Base-by-base conservation (phyloP, 2,797 vertebrate species). In the Eutrigla gurnardus region DNA sequence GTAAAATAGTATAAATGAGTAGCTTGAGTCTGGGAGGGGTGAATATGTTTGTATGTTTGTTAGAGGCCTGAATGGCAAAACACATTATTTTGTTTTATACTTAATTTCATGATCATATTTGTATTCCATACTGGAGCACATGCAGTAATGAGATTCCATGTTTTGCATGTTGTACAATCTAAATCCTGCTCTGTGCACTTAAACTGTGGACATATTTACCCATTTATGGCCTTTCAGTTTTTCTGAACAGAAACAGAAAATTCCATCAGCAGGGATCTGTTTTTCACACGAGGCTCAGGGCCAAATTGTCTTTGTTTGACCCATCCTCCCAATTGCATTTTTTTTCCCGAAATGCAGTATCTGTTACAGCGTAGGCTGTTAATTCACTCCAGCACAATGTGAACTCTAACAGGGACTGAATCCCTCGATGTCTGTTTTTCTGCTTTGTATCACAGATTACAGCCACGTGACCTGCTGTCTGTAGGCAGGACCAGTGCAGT, bases 401-500 rank as follows among this genome's bases (percentile, higher is more conserved):
- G 62, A 78, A 77, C 17, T 81, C 35, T 72, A 68, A 80, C 53
- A 68, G 59, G 70, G 70, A 77, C 61, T 32, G 53, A 67, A 76
- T 71, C 55, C 57, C 53, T 52, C 60, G 66, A 72, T 9, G 49
- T 43, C 15, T 65, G 61, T 80, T 36, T 73, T 72, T 55, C 71
- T 76, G 78, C 62, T 89, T 87, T 86, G 82, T 78, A 69, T 62
- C 70, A 67, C 54, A 89, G 49, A 82, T 83, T 76, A 78, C 54
- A 75, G 63, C 79, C 46, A 32, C 43, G 81, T 88, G 85, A 88
- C 80, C 87, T 80, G 82, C 58, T 59, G 73, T 79, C 65, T 84
- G 53, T 58, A 58, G 71, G 70, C 80, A 61, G 57, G 58, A 67
- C 70, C 65, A 33, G 60, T 73, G 35, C 47, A 61, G 53, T 73